A percentile compares a stretch with the other conserved stretches of the same genome.
These are phyloP conservation scores for Epinephelus lanceolatus DNA, from an alignment of 2,113 vertebrate genomes.

Conservation along the genomic window DNA sequence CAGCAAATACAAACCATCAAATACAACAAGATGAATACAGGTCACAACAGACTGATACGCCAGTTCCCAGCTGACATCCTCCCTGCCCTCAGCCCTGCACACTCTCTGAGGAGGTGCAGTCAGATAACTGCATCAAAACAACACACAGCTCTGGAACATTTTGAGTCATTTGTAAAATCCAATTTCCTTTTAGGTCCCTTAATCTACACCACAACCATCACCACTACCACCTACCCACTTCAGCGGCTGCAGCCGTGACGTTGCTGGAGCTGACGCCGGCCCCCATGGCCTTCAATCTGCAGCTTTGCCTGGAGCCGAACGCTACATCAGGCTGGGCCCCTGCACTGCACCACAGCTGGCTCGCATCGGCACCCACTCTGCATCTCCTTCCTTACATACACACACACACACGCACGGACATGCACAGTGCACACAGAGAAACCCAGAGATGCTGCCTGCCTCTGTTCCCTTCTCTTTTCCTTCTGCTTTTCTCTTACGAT, in stretches of 20 bases:
- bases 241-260: slow-evolving; percentile 38
- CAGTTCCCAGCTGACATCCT: background rate
- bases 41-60: too few relatives aligned
- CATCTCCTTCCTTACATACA: slow-evolving; percentile 32
- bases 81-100: slow-evolving; percentile 1
- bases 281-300: slow-evolving; percentile 60
- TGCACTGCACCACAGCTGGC: slow-evolving; percentile 51
- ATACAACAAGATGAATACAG: slow-evolving; percentile 1
- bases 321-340: slow-evolving; percentile 41
- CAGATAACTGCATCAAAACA: slow-evolving; percentile 5
- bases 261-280: slow-evolving; percentile 49
- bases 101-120: background rate
- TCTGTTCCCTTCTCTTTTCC: slow-evolving; percentile 26
- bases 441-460: slow-evolving; percentile 18
- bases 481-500: slow-evolving; percentile 47
- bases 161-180: slow-evolving; percentile 23
- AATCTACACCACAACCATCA: background rate
- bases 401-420: slow-evolving; percentile 4
- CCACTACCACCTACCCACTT: slow-evolving; percentile 59
- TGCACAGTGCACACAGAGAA: slow-evolving; percentile 5
- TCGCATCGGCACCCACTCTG: slow-evolving; percentile 20
- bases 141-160: slow-evolving; percentile 9
- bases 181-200: background rate
- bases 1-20: background rate
- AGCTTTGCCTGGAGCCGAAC: slow-evolving; percentile 44